Evolutionary conservation across 2,797 vertebrate genomes (phyloP).

Genomic region (Nyctibius grandis): DNA sequence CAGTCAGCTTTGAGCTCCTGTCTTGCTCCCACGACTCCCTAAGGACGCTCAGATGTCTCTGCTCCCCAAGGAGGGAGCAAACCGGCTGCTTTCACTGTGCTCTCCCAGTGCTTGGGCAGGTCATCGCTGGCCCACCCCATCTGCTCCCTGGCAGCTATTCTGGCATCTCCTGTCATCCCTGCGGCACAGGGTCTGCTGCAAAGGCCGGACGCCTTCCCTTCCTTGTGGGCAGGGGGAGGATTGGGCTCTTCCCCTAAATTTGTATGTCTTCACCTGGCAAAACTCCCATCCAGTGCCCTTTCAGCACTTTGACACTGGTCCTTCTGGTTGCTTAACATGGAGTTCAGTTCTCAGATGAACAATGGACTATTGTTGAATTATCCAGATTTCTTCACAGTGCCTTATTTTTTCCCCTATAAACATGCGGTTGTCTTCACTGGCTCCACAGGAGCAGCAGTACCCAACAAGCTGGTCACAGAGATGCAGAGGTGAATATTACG

Average conservation of each 20-base stretch:
- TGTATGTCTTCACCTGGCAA: not conserved
- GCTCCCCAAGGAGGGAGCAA: not conserved
- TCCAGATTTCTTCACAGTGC: not conserved
- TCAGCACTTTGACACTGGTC: not conserved
- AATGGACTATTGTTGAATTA: not conserved
- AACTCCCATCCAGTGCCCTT: not conserved
- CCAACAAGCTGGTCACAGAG: rapidly evolving
- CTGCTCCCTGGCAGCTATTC: not conserved
- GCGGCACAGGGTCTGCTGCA: not conserved
- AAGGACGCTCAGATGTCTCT: not conserved
- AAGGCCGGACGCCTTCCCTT: not conserved
- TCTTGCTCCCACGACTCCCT: not conserved
- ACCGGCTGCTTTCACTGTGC: not conserved
- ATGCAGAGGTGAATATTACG: rapidly evolving
- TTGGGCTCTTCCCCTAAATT: not conserved
- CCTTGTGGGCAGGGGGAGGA: not conserved
- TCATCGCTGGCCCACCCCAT: rapidly evolving
- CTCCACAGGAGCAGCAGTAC: not conserved
- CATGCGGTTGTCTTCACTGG: not conserved
- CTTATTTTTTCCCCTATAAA: not conserved
- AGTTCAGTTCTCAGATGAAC: not conserved
- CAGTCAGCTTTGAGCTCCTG: not conserved
- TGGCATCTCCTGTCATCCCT: not conserved
- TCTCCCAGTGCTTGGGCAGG: not conserved
- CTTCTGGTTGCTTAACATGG: not conserved